These are phyloP conservation scores for Phortica okadai DNA, from an alignment of 2,888 invertebrate species.

Conservation along the genomic window DNA sequence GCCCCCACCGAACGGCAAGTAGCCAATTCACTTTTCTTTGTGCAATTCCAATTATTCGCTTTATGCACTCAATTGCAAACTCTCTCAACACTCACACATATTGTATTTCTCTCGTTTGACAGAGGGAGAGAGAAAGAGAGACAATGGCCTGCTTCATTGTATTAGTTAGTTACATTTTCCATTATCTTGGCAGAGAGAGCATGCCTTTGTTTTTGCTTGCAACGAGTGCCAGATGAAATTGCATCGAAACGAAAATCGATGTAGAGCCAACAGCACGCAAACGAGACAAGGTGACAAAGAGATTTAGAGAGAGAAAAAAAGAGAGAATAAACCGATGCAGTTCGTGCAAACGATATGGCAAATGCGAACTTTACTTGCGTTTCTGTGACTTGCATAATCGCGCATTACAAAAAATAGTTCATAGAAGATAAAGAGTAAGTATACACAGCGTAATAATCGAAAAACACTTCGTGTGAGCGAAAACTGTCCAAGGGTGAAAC, in stretches of 20 bases:
- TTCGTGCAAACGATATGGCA: constrained; percentile 3
- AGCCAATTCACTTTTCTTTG: constrained; percentile 67
- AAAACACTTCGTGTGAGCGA: no score
- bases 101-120: background rate
- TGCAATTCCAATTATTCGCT: constrained; percentile 65
- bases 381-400: background rate
- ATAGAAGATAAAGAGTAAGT: no score
- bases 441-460: no score
- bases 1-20: constrained; percentile 31
- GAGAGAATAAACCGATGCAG: background rate
- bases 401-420: constrained; percentile 45
- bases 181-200: background rate
- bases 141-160: background rate
- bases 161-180: background rate
- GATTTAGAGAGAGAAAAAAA: background rate
- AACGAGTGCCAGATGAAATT: background rate
- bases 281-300: background rate
- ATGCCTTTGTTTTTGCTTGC: background rate
- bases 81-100: background rate
- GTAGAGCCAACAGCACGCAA: background rate
- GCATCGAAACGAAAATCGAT: background rate
- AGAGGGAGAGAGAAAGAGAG: constrained; percentile 28
- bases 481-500: no score
- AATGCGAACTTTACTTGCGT: constrained; percentile 14
- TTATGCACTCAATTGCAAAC: constrained; percentile 12